Base-by-base conservation (phyloP, 2,797 vertebrate genomes). In the Eutrigla gurnardus region DNA sequence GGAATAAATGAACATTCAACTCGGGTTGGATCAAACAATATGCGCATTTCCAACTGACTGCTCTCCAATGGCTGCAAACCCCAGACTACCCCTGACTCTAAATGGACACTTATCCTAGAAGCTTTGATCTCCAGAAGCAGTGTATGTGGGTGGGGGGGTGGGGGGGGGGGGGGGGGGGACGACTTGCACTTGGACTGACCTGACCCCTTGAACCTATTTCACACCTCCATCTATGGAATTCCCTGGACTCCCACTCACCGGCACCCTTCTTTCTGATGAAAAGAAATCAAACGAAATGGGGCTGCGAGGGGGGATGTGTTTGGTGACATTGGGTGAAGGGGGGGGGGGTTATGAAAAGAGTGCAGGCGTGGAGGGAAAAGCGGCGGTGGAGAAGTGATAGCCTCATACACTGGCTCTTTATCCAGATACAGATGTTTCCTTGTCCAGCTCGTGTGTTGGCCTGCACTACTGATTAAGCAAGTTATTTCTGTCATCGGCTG, bases 401-500 rank as follows among this genome's bases (percentile, higher is more conserved):
- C 13, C 60, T 81, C 65, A 73, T n/a, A 77, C 70, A 81, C 69
- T 53, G 62, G 36, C 65, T 80, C 82, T 85, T 86, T 83, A 77
- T 78, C 66, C 55, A 1, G 6, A 66, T 71, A 81, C 81, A 88
- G 84, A 89, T 67, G 46, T 75, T 60, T 82, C 73, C 75, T 81
- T 80, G 75, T 89, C 77, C 69, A 39, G 67, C 18, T 43, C 33
- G 70, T 55, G 63, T 52, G 66, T 17, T 80, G 80, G 80, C 81
- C 65, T 47, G 35, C 35, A 6, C 57, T 35, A 43, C 63, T 53
- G 76, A 89, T 86, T 85, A 84, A 88, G 88, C 74, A 89, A 90
- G 81, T 77, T 76, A 81, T 84, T 89, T 86, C 81, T 83, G 80
- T 86, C 79, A 72, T 4, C 78, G 74, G 53, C 68, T 74, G 70